Evolutionary conservation across 1,140 invertebrate genomes (phyloP).

Genomic region (Phocides pigmalion): DNA sequence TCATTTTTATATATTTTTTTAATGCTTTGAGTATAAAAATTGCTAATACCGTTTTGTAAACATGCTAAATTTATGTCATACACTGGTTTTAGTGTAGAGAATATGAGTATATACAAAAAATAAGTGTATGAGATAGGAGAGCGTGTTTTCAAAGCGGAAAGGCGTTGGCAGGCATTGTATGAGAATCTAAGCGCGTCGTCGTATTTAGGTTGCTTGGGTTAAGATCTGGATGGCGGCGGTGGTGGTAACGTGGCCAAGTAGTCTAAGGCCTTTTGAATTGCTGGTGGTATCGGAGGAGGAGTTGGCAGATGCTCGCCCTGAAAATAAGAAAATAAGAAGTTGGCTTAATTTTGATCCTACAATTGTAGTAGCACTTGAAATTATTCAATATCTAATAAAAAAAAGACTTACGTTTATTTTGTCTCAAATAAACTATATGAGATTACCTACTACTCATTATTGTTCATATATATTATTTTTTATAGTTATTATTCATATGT

Average conservation of each 20-base stretch:
- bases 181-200: slow-evolving; percentile 24
- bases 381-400: too few relatives aligned
- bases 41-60: slow-evolving; percentile 51
- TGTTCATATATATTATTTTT: too few relatives aligned
- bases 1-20: slow-evolving; percentile 73
- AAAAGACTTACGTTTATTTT: too few relatives aligned
- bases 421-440: too few relatives aligned
- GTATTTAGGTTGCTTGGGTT: slow-evolving; percentile 14
- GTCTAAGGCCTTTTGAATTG: slow-evolving; percentile 90
- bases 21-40: slow-evolving; percentile 64
- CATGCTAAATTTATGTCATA: slow-evolving; percentile 35
- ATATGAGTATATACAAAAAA: slow-evolving; percentile 44
- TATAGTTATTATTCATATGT: too few relatives aligned
- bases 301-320: slow-evolving; percentile 89
- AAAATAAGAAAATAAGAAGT: slow-evolving; percentile 21
- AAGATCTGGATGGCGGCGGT: slow-evolving; percentile 55
- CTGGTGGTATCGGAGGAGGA: slow-evolving; percentile 90
- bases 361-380: too few relatives aligned
- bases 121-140: slow-evolving; percentile 32
- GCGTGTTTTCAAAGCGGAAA: slow-evolving; percentile 48
- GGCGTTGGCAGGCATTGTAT: slow-evolving; percentile 30
- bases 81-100: slow-evolving; percentile 26
- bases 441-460: too few relatives aligned
- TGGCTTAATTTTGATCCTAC: too few relatives aligned
- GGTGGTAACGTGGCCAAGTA: slow-evolving; percentile 84